Conservation (phyloP, 2,888 invertebrate species). For the Apotomis turbidana region DNA sequence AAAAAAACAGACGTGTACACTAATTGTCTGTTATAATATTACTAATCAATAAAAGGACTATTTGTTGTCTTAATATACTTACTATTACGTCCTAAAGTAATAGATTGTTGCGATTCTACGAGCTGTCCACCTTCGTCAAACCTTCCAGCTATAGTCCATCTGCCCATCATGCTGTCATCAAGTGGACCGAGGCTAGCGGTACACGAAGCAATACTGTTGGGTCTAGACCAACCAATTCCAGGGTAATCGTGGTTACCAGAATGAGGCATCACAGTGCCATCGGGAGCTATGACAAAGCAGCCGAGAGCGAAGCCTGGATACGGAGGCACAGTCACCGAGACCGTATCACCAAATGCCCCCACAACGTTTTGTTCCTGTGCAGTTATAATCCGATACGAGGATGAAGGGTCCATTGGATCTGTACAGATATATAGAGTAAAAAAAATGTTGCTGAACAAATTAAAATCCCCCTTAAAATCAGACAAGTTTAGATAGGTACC, state of each 20-base stretch:
- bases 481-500: too few species aligned
- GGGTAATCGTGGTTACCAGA: constrained; percentile 27
- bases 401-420: constrained; percentile 36
- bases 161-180: constrained; percentile 34
- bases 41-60: neutral
- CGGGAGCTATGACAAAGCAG: constrained; percentile 38
- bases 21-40: neutral
- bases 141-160: constrained; percentile 26
- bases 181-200: constrained; percentile 33
- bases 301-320: constrained; percentile 18
- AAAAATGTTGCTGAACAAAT: neutral
- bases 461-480: too few species aligned
- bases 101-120: constrained; percentile 30
- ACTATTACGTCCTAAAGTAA: constrained; percentile 31
- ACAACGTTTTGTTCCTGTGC: constrained; percentile 34
- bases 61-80: constrained; percentile 8
- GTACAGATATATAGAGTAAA: neutral
- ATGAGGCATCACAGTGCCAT: constrained; percentile 37
- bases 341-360: constrained; percentile 30
- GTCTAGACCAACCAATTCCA: constrained; percentile 22
- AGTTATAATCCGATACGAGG: constrained; percentile 27
- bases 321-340: constrained; percentile 16
- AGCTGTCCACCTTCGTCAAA: constrained; percentile 31
- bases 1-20: neutral
- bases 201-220: constrained; percentile 30